These are phyloP conservation scores for Tetramorium simillimum DNA, from an alignment of 1,140 invertebrate species.

Conservation along the genomic window DNA sequence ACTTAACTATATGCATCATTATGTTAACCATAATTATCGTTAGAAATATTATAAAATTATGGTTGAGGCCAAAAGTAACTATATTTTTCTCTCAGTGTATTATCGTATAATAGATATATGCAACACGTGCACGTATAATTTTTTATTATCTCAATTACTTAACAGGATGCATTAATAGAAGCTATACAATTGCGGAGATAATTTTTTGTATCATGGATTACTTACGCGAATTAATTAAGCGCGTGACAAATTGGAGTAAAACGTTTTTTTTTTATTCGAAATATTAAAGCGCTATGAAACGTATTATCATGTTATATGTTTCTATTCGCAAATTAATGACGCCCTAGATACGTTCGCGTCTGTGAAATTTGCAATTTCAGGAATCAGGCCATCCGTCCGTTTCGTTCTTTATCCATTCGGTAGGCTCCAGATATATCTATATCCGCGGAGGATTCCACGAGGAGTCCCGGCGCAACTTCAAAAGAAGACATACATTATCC, in stretches of 20 bases:
- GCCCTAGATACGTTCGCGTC: background rate
- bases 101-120: background rate
- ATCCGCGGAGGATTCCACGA: conserved; percentile 9
- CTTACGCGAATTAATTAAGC: no score
- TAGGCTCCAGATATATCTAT: conserved; percentile 5
- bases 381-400: background rate
- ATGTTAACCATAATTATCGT: no score
- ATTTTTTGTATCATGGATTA: background rate
- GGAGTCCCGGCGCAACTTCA: conserved; percentile 54
- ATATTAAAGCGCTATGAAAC: background rate
- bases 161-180: background rate
- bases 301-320: background rate
- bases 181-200: background rate
- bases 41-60: no score
- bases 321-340: background rate
- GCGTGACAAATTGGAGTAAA: background rate
- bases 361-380: background rate
- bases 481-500: conserved; percentile 77
- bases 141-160: background rate
- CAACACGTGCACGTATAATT: background rate
- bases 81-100: no score
- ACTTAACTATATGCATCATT: no score
- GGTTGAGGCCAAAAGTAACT: no score
- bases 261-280: background rate
- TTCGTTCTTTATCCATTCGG: conserved; percentile 1